Base-by-base conservation (phyloP, 2,113 vertebrate genomes). In the Arvicanthis niloticus region DNA sequence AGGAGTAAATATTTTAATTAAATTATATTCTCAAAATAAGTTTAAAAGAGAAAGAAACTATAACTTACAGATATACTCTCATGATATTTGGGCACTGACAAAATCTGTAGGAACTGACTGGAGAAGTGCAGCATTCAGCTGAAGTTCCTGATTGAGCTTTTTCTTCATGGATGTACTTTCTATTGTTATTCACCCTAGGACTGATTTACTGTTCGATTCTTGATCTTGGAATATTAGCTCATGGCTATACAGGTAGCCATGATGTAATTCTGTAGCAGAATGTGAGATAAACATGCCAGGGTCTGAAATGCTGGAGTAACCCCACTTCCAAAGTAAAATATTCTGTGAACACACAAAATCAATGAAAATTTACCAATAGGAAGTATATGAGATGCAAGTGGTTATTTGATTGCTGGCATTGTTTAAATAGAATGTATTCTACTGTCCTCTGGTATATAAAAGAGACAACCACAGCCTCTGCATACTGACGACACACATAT, bases 401-500 rank as follows among this genome's bases (percentile, higher is more conserved):
- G 40, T 77, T 56, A 40, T 40, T 22, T 53, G 22, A 53, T 53
- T 70, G 6, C n/a, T 62, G 37, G 3, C 5, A 75, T 1, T 92
- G 17, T 48, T 58, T 70, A 53, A 60, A 62, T 40, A 16, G 9
- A 68, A 45, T 4, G 2, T 21, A 5, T 11, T 75, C 16, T 24
- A 15, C 11, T 88, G 40, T 16, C 5, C 7, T 91, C 19, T 78
- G 34, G 19, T 40, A 16, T 58, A 31, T 12, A 29, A 51, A 88
- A 62, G 4, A 91, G 3, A 0, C 19, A 53, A 40, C 7, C 10
- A 40, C 19, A 8, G 21, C 9, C 12, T 48, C 42, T 70, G 24
- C 60, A 40, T 42, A 11, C 22, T 22, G 0, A 1, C 0, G 2
- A 17, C 21, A 56, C 16, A 40, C 8, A 7, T 81, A 26, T 40